Conservation (phyloP, 2,113 vertebrate species). For the Pluvialis apricaria region DNA sequence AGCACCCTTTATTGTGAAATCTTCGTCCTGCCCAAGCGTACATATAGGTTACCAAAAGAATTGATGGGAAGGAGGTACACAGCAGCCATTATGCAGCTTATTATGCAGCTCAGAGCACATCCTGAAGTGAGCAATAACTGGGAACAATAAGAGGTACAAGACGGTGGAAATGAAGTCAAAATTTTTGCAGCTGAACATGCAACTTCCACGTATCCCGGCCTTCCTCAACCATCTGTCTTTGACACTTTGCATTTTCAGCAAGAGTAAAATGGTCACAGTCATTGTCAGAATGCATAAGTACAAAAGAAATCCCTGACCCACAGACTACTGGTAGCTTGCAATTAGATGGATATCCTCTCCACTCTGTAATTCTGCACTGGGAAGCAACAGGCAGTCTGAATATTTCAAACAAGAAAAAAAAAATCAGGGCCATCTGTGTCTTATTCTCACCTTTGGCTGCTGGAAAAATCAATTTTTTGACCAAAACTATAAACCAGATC, state of each 20-base stretch:
- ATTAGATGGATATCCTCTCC: not conserved
- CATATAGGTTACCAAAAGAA: not conserved
- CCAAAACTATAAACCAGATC: not conserved
- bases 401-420: not conserved
- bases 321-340: not conserved
- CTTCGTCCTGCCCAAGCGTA: not conserved
- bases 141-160: not conserved
- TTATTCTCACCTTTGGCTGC: not conserved
- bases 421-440: not conserved
- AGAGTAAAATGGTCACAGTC: not conserved
- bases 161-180: not conserved
- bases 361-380: not conserved
- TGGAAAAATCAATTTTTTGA: not conserved
- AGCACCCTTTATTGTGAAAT: not conserved
- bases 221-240: not conserved
- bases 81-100: not conserved
- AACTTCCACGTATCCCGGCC: not conserved
- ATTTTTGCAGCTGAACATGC: not conserved
- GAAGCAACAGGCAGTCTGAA: not conserved
- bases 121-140: not conserved
- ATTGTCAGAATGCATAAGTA: not conserved
- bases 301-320: not conserved
- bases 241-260: not conserved
- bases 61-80: not conserved
- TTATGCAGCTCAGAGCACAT: not conserved